These are phyloP conservation scores for Zaprionus obscuricornis DNA, from an alignment of 2,888 invertebrate species.

Conservation along the genomic window DNA sequence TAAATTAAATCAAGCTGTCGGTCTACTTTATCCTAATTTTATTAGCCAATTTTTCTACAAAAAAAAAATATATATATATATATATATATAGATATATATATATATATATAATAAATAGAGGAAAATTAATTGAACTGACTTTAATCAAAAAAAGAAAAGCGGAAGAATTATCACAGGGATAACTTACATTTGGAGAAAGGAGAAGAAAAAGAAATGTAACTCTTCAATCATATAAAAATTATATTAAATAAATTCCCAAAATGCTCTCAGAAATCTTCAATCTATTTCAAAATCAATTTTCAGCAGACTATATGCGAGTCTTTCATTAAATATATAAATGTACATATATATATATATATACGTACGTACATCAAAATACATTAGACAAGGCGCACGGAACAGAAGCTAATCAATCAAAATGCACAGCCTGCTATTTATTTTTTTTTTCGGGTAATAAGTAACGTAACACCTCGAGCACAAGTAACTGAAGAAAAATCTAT, in stretches of 20 bases:
- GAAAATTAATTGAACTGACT: slow-evolving; percentile 25
- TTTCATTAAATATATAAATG: too few species aligned
- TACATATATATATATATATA: too few species aligned
- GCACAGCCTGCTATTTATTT: slow-evolving; percentile 38
- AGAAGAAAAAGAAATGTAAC: slow-evolving; percentile 4
- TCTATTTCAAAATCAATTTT: slow-evolving; percentile 52
- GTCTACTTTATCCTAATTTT: slow-evolving; percentile 39
- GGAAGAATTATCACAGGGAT: too few species aligned
- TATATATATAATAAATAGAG: slow-evolving; percentile 12
- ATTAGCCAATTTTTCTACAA: slow-evolving; percentile 36
- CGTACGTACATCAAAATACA: too few species aligned
- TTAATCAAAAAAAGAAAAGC: slow-evolving; percentile 12
- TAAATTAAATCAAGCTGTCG: slow-evolving; percentile 51
- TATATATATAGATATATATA: not conserved
- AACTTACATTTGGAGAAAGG: too few species aligned
- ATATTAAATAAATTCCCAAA: slow-evolving; percentile 1
- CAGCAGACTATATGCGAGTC: slow-evolving; percentile 1
- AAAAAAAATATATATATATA: not conserved
- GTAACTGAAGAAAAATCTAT: slow-evolving; percentile 14
- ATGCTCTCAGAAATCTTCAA: slow-evolving; percentile 14
- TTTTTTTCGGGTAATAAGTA: slow-evolving; percentile 42
- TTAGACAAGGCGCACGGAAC: slow-evolving; percentile 14
- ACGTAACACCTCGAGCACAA: slow-evolving; percentile 4
- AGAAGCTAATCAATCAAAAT: slow-evolving; percentile 62
- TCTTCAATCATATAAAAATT: slow-evolving; percentile 34